Percentiles rank a stretch among this genome's conserved stretches.
Conservation (phyloP, 2,797 vertebrate species). For the Eulemur rubriventer region DNA sequence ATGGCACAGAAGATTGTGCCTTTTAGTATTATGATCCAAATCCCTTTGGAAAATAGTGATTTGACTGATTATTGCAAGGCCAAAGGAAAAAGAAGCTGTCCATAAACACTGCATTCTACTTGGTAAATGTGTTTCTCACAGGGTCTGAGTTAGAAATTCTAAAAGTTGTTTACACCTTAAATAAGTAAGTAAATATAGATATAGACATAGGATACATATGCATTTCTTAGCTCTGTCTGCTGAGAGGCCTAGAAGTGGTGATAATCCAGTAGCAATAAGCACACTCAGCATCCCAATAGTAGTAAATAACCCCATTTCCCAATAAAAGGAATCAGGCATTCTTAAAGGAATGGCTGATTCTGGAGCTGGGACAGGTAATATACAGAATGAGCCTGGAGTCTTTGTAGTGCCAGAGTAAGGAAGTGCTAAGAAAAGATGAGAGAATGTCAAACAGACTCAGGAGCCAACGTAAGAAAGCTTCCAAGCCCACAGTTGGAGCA, state of each 20-base stretch:
- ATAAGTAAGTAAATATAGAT: background rate
- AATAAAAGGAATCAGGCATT: background rate
- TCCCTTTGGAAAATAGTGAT: background rate
- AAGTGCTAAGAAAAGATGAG: background rate
- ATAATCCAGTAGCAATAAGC: background rate
- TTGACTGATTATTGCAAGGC: background rate
- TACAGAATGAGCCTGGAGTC: background rate
- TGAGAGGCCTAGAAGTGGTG: background rate
- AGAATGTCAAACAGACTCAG: background rate
- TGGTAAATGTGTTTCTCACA: background rate
- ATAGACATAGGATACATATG: background rate
- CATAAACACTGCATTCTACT: background rate
- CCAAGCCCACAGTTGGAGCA: background rate
- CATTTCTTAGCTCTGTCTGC: background rate
- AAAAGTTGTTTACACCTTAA: background rate
- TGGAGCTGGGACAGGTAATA: background rate
- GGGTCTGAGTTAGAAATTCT: background rate
- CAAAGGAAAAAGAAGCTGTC: background rate
- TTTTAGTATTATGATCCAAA: background rate
- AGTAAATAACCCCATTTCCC: background rate
- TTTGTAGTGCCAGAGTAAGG: background rate
- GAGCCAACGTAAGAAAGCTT: background rate
- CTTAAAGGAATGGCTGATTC: background rate
- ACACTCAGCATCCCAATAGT: too few species aligned
- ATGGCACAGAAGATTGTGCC: background rate